Conservation (phyloP, 2,888 invertebrate genomes). For the Troilus luridus region DNA sequence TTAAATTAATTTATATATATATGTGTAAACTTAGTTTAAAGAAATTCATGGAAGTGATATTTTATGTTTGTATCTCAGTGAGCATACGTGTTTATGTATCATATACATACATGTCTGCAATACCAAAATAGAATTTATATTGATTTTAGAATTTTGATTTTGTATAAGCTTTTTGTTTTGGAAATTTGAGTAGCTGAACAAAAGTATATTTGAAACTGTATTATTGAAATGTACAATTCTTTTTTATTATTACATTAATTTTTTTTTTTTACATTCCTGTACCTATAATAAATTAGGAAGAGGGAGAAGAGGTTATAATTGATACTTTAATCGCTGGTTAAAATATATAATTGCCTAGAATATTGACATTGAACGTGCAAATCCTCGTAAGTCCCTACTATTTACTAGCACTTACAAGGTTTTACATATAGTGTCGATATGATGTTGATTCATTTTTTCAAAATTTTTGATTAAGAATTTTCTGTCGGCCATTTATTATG, state of each 20-base stretch:
- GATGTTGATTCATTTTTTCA: not conserved
- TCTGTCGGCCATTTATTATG: not conserved
- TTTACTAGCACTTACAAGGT: too few species aligned
- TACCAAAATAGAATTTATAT: not conserved
- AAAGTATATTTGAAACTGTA: constrained; percentile 31
- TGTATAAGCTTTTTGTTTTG: not conserved
- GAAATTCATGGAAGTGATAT: constrained; percentile 20
- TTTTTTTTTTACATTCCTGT: constrained; percentile 28
- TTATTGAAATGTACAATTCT: not conserved
- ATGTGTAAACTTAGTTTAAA: not conserved
- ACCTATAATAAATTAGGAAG: not conserved
- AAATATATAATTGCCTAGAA: not conserved
- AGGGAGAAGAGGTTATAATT: not conserved
- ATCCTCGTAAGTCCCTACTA: too few species aligned
- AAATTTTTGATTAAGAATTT: not conserved
- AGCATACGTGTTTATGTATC: not conserved
- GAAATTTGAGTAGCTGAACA: not conserved
- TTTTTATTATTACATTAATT: not conserved
- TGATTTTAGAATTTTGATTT: not conserved
- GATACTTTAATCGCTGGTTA: not conserved
- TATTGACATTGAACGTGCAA: too few species aligned
- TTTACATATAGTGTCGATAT: not conserved
- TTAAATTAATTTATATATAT: not conserved
- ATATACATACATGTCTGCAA: not conserved
- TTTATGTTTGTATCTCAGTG: constrained; percentile 13